Conservation (phyloP, 2,888 invertebrate species). For the Orchesella flavescens region DNA sequence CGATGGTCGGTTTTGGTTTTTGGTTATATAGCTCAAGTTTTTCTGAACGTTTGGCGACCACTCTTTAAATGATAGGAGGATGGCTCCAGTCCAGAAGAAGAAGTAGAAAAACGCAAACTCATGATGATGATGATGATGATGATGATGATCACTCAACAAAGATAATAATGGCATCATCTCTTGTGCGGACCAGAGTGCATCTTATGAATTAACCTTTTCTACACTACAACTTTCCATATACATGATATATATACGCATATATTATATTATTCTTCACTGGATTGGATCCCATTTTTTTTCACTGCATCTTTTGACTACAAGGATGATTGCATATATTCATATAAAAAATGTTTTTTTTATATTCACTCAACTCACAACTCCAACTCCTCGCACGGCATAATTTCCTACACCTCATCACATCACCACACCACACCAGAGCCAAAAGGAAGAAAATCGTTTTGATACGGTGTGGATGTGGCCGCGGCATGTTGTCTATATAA, state of each 20-base stretch:
- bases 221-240: neutral
- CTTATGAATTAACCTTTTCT: slow-evolving; percentile 2
- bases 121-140: neutral
- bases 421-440: too few species aligned
- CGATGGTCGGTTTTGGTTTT: too few species aligned
- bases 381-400: neutral
- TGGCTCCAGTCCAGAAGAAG: slow-evolving; percentile 13
- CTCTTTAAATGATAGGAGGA: slow-evolving; percentile 6
- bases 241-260: neutral
- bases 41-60: neutral
- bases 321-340: slow-evolving; percentile 18
- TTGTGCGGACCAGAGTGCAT: neutral
- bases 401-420: slow-evolving; percentile 31
- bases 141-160: slow-evolving; percentile 20
- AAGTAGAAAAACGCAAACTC: slow-evolving; percentile 21
- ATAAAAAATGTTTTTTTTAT: neutral
- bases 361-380: neutral
- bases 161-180: slow-evolving; percentile 47
- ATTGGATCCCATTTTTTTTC: slow-evolving; percentile 10
- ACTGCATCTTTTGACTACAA: too few species aligned
- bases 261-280: slow-evolving; percentile 1
- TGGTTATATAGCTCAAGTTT: slow-evolving; percentile 22
- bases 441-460: slow-evolving; percentile 15
- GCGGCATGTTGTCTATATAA: too few species aligned
- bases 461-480: neutral